phyloP scores from a whole-genome alignment of 2,888 invertebrate species.

The Aromia moschata region DNA sequence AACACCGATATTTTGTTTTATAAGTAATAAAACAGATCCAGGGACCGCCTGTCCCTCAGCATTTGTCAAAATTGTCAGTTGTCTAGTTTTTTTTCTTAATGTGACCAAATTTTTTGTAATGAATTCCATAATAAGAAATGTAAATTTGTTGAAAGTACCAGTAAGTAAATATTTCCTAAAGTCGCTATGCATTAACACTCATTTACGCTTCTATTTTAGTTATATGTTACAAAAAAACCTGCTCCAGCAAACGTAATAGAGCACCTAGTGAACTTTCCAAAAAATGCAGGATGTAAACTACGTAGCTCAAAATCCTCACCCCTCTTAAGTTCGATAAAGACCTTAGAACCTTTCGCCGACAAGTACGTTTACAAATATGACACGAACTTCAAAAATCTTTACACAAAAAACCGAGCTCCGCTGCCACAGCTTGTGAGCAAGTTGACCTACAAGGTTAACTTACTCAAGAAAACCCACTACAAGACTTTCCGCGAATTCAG shows the following conservation, averaged over 20 bases:
- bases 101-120: slow-evolving; percentile 48
- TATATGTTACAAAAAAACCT: neutral
- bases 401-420: neutral
- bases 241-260: neutral
- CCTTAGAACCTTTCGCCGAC: neutral
- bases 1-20: slow-evolving; percentile 27
- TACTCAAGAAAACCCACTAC: no score
- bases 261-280: neutral
- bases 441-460: slow-evolving; percentile 25
- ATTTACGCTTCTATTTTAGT: slow-evolving; percentile 8
- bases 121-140: slow-evolving; percentile 47
- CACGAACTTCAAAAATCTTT: neutral
- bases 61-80: slow-evolving; percentile 47
- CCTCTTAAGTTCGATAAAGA: neutral
- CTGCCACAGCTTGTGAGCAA: neutral
- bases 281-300: neutral
- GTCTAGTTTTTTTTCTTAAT: slow-evolving; percentile 38
- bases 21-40: slow-evolving; percentile 25
- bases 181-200: no score
- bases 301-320: neutral
- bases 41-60: slow-evolving; percentile 27
- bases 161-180: slow-evolving; percentile 44
- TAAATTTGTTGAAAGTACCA: slow-evolving; percentile 40
- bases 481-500: slow-evolving; percentile 28
- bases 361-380: neutral